These are phyloP conservation scores for Marcusenius ussheri DNA, from an alignment of 2,113 vertebrate genomes.

Conservation along the genomic window DNA sequence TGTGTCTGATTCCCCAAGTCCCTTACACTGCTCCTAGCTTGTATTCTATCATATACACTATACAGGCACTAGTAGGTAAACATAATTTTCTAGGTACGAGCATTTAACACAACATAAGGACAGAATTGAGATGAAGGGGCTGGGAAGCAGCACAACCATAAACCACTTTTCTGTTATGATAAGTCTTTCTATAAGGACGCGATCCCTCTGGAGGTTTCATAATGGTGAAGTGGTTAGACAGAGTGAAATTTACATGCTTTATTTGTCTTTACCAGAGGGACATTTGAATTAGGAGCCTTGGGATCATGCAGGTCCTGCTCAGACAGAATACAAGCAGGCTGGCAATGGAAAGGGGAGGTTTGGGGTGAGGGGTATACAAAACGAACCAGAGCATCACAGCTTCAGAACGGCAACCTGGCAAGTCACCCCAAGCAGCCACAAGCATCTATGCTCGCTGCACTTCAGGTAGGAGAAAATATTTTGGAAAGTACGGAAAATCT, in stretches of 20 bases:
- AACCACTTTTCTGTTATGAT: not conserved
- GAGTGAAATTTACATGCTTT: not conserved
- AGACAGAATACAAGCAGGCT: not conserved
- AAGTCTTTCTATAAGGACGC: not conserved
- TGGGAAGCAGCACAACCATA: not conserved
- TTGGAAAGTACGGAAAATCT: not conserved
- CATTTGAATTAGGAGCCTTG: too few relatives aligned
- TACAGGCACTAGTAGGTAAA: slow-evolving; percentile 45
- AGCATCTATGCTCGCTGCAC: not conserved
- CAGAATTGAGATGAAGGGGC: not conserved
- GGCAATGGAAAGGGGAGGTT: not conserved
- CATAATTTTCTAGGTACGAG: slow-evolving; percentile 26
- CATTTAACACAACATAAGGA: slow-evolving; percentile 13
- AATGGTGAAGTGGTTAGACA: not conserved
- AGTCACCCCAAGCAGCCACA: not conserved
- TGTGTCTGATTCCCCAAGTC: slow-evolving; percentile 19
- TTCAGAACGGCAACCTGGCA: not conserved
- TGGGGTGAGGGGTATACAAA: not conserved
- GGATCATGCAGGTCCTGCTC: not conserved
- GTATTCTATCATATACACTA: slow-evolving; percentile 31
- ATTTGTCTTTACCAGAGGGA: not conserved
- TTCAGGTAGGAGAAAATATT: not conserved
- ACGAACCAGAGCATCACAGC: not conserved
- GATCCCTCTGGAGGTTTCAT: not conserved
- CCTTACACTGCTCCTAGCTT: slow-evolving; percentile 38